These are phyloP conservation scores for Micromys minutus DNA, from an alignment of 2,113 vertebrate genomes.

Conservation along the genomic window DNA sequence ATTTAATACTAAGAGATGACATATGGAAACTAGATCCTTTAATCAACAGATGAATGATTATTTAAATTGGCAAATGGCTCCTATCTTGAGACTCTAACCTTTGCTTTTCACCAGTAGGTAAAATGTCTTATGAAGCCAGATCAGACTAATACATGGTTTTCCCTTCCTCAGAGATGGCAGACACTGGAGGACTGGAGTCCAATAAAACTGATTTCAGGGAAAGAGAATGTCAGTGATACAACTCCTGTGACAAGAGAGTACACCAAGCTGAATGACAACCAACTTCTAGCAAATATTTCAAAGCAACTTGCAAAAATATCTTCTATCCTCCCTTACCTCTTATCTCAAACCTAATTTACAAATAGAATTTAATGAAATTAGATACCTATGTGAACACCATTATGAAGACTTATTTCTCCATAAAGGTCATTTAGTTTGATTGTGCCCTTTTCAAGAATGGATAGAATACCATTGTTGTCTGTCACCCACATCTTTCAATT, in stretches of 20 bases:
- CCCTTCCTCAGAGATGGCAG: neutral
- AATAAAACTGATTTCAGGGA: neutral
- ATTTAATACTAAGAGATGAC: neutral
- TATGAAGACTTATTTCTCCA: neutral
- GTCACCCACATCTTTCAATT: neutral
- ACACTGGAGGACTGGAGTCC: neutral
- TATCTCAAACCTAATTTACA: neutral
- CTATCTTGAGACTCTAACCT: fast-evolving
- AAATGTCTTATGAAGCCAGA: neutral
- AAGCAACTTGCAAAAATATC: neutral
- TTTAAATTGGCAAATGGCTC: neutral
- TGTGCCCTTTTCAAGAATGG: neutral
- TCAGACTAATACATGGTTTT: neutral
- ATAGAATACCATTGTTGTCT: neutral
- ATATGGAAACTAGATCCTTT: neutral
- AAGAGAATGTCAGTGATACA: neutral
- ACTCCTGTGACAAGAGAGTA: neutral
- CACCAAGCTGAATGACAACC: neutral
- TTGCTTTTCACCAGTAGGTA: neutral
- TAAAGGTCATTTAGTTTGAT: neutral
- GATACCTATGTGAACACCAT: neutral
- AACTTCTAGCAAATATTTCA: neutral
- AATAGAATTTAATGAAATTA: neutral
- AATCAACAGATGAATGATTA: neutral
- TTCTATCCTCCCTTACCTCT: neutral